Evolutionary conservation across 1,140 invertebrate genomes (phyloP), one percentile per base, ranked within the genome.

Genomic region (Armadillidium nasatum): DNA sequence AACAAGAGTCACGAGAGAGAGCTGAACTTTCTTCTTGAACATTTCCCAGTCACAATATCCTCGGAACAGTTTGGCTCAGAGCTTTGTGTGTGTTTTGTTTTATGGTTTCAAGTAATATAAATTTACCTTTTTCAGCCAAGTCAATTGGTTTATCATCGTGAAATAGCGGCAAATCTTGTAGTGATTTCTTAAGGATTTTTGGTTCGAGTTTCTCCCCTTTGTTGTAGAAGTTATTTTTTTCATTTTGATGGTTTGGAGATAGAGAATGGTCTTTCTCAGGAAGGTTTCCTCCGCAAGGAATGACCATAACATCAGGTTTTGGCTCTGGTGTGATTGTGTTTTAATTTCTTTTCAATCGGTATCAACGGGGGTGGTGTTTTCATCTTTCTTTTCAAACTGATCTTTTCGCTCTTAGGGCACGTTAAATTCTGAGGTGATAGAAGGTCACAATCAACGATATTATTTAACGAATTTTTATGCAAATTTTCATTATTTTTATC

Each of bases 21-120:
- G 73, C 44, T 80, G 76, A 19, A 78, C 79, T 15, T 78, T 80
- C 71, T 73, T 75, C 71, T 80, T 80, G 43, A 80, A 80, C 3
- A 72, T 71, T 0, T 45, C 73, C 1, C 69, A 72, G 21, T 78
- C 76, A 13, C 71, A 66, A 7, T 71, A 71, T n/a, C 22, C 54
- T 77, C 7, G 74, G 73, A 54, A 80, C 22, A 22, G 78, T 76
- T 13, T 76, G 78, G 10, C 74, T 19, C 44, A 80, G 45, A 4
- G 79, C 77, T 60, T 72, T 76, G 46, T 80, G 72, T 46, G 77
- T 80, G 68, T 80, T 80, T 69, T 78, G 75, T 22, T 76, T 54
- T 13, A 80, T 76, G 70, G 72, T 73, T 15, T 80, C 79, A 21
- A 80, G 22, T n/a, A 76, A 73, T 4, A 77, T 23, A 73, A 54